Evolutionary conservation across 2,888 invertebrate genomes (phyloP).

Genomic region (Phragmatobia fuliginosa): DNA sequence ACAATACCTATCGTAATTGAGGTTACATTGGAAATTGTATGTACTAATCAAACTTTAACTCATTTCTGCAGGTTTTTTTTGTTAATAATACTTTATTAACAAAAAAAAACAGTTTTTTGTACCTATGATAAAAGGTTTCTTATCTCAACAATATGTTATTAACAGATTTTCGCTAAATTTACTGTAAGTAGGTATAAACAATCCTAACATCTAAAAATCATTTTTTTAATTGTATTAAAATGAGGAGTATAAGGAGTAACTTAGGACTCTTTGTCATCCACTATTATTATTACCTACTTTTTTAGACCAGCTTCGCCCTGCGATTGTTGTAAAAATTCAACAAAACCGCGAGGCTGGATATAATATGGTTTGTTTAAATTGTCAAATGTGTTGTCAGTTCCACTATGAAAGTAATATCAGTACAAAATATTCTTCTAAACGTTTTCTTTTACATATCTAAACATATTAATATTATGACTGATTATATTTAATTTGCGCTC

Average conservation of each 20-base stretch:
- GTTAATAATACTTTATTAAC: not conserved
- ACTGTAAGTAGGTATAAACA: too few species aligned
- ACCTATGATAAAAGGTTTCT: not conserved
- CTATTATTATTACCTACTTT: too few species aligned
- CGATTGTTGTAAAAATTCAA: too few species aligned
- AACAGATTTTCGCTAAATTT: too few species aligned
- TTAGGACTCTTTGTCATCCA: too few species aligned
- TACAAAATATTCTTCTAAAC: not conserved
- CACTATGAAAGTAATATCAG: not conserved
- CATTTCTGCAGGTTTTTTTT: not conserved
- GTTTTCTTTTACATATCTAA: not conserved
- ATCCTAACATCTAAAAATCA: not conserved
- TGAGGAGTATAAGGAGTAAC: too few species aligned
- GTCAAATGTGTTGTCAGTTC: not conserved
- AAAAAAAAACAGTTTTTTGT: not conserved
- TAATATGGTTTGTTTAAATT: too few species aligned
- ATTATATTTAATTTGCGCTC: not conserved
- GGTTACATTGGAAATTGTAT: not conserved
- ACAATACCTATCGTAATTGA: not conserved
- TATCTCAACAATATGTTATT: too few species aligned
- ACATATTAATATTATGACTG: not conserved
- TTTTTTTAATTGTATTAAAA: too few species aligned
- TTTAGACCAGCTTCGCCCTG: too few species aligned
- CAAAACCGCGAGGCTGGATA: too few species aligned
- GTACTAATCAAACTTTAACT: not conserved